A percentile compares a stretch with the other conserved stretches of the same genome.
phyloP scores from a whole-genome alignment of 2,888 invertebrate species.

The Caenorhabditis imperialis region DNA sequence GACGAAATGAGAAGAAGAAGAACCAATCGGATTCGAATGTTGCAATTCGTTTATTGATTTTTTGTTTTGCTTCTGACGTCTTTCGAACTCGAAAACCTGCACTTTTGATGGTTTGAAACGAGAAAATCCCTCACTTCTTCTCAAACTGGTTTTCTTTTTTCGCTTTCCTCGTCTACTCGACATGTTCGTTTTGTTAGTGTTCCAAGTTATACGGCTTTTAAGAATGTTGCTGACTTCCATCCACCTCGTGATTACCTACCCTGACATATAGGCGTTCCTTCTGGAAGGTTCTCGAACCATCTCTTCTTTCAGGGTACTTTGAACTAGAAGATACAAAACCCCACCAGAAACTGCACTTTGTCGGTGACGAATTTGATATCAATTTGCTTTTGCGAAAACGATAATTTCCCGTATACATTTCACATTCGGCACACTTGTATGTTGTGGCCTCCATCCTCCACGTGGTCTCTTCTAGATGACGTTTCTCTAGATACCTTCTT shows the following conservation, averaged over 20 bases:
- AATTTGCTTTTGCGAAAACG: not conserved
- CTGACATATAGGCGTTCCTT: too few species aligned
- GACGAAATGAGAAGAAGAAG: conserved; percentile 3
- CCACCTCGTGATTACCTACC: too few species aligned
- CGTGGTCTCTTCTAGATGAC: conserved; percentile 23
- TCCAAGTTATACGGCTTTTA: too few species aligned
- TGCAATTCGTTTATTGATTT: not conserved
- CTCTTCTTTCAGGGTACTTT: too few species aligned
- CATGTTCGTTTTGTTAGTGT: too few species aligned
- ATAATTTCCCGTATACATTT: not conserved
- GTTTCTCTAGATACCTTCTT: conserved; percentile 9
- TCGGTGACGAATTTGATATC: conserved; percentile 10
- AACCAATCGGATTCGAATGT: conserved; percentile 1
- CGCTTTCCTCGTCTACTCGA: too few species aligned
- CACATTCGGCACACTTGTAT: conserved; percentile 23
- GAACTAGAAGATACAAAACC: too few species aligned
- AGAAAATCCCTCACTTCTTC: not conserved
- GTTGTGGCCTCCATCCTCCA: conserved; percentile 28
- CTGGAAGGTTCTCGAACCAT: too few species aligned
- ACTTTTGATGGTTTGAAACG: conserved; percentile 19
- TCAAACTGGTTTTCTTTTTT: conserved; percentile 18
- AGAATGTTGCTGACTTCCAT: too few species aligned
- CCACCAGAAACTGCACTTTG: conserved; percentile 2
- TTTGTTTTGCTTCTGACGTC: not conserved
- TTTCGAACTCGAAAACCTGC: conserved; percentile 1